A percentile compares a stretch with the other conserved stretches of the same genome.
Evolutionary conservation across 2,797 vertebrate genomes (phyloP).

Genomic region (Cheirogaleus major): DNA sequence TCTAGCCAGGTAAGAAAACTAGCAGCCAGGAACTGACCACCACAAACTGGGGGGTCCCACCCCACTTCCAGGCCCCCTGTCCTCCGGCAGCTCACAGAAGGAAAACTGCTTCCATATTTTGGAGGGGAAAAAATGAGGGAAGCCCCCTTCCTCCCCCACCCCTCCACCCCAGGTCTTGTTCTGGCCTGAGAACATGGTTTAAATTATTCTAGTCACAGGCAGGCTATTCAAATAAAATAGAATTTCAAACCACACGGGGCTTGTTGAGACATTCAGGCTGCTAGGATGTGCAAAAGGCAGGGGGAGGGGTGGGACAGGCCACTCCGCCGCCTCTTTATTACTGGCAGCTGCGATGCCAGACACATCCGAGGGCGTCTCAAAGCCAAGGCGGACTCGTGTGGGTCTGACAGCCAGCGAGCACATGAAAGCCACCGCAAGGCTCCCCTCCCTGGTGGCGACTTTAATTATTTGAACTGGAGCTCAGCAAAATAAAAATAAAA

Average conservation of each 20-base stretch:
- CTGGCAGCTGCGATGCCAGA: constrained; percentile 80
- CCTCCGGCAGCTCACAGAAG: not conserved
- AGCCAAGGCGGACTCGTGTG: constrained; percentile 69
- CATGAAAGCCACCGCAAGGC: constrained; percentile 71
- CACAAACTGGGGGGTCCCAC: not conserved
- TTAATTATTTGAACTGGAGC: constrained; percentile 85
- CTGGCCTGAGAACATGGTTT: constrained; percentile 78
- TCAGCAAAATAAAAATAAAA: constrained; percentile 79
- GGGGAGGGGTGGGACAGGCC: constrained; percentile 54
- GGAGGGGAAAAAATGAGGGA: not conserved
- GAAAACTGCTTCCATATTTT: not conserved
- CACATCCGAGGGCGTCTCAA: constrained; percentile 66
- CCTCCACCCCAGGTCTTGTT: constrained; percentile 61
- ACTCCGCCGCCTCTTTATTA: constrained; percentile 76
- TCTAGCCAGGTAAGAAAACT: not conserved
- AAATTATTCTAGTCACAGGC: constrained; percentile 85
- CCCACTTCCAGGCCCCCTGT: not conserved
- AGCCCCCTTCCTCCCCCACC: not conserved
- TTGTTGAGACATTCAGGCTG: constrained; percentile 81
- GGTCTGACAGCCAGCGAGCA: constrained; percentile 69
- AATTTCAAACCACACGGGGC: constrained; percentile 82
- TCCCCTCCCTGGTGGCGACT: constrained; percentile 70
- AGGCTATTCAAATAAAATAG: constrained; percentile 86
- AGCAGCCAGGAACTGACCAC: not conserved
- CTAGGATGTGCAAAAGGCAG: constrained; percentile 76